A percentile compares a stretch with the other conserved stretches of the same genome.
Evolutionary conservation across 2,113 vertebrate genomes (phyloP).

Genomic region (Thryonomys swinderianus): DNA sequence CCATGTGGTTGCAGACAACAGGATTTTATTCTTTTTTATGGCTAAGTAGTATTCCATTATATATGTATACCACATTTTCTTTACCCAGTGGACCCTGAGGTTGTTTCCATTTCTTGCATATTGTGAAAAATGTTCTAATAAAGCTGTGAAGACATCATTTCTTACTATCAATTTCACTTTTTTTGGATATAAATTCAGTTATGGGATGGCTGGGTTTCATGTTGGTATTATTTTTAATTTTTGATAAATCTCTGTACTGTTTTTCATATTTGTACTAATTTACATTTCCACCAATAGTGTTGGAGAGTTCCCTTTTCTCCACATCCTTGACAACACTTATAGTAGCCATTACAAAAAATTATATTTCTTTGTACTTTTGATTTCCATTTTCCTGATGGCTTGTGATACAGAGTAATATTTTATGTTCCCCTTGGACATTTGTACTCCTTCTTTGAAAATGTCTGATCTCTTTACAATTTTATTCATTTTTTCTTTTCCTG

Average conservation of each 20-base stretch:
- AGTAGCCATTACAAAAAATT: background rate
- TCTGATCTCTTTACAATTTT: background rate
- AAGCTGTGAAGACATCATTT: background rate
- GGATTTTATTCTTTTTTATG: background rate
- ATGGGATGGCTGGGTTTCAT: background rate
- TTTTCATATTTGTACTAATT: background rate
- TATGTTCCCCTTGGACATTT: background rate
- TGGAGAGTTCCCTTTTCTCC: background rate
- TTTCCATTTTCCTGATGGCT: background rate
- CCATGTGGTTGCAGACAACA: background rate
- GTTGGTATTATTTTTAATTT: background rate
- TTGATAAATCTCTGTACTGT: background rate
- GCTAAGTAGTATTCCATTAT: background rate
- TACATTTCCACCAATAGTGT: background rate
- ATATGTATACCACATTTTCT: background rate
- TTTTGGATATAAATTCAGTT: background rate
- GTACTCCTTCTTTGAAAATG: background rate
- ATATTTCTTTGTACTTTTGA: background rate
- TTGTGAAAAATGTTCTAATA: background rate
- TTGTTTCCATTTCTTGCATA: background rate
- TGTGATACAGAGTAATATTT: background rate
- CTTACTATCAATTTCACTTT: background rate
- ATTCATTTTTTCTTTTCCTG: background rate
- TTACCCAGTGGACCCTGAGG: no score
- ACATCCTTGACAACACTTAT: background rate